These are phyloP conservation scores for Enteromius afrohamiltoni DNA, from an alignment of 2,797 vertebrate species.

Conservation along the genomic window DNA sequence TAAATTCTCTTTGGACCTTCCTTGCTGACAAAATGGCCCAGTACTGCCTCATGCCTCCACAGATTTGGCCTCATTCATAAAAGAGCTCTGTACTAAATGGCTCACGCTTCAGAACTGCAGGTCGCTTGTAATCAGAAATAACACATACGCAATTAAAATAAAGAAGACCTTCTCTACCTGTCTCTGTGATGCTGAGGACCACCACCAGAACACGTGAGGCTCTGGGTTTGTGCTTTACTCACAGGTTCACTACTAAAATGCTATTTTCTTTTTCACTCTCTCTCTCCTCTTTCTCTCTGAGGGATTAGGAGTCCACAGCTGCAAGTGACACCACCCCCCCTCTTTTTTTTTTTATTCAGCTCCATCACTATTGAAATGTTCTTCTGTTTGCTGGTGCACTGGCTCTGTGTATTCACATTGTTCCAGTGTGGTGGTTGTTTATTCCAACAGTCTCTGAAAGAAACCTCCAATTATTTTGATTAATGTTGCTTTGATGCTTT, in stretches of 20 bases:
- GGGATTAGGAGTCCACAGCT: slow-evolving; percentile 78
- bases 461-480: slow-evolving; percentile 24
- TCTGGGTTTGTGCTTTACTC: neutral
- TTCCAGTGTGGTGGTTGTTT: slow-evolving; percentile 24
- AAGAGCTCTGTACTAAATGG: slow-evolving; percentile 83
- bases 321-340: slow-evolving; percentile 72
- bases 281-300: slow-evolving; percentile 40
- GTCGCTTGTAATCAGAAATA: slow-evolving; percentile 29
- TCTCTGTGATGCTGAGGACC: slow-evolving; percentile 9
- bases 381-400: slow-evolving; percentile 45
- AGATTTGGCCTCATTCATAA: slow-evolving; percentile 83
- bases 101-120: slow-evolving; percentile 77
- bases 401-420: slow-evolving; percentile 41
- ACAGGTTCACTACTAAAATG: slow-evolving; percentile 27
- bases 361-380: slow-evolving; percentile 31
- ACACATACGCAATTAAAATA: slow-evolving; percentile 31
- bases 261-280: slow-evolving; percentile 29
- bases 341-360: slow-evolving; percentile 13
- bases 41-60: slow-evolving; percentile 89
- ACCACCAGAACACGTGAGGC: slow-evolving; percentile 22
- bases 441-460: neutral
- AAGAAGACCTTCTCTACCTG: neutral
- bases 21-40: slow-evolving; percentile 90
- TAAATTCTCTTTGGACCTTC: slow-evolving; percentile 83
- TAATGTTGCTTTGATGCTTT: neutral